phyloP scores from a whole-genome alignment of 2,888 invertebrate genomes.

The Opisthograptis luteolata region DNA sequence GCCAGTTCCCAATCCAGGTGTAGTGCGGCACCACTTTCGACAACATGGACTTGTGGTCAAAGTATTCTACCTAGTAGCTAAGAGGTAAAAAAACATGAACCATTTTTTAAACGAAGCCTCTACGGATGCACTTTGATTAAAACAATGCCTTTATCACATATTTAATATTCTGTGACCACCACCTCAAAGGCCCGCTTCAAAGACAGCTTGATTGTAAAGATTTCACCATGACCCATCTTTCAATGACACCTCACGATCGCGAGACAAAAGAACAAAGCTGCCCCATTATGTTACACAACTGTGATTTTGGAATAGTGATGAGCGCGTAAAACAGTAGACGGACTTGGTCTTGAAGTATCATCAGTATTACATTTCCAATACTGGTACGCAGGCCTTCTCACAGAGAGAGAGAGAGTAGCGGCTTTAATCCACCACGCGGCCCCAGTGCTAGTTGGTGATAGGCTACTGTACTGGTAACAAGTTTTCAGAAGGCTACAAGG shows the following conservation, averaged over 20 bases:
- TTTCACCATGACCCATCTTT: conserved; percentile 76
- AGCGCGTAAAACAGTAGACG: conserved; percentile 23
- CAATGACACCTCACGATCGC: conserved; percentile 71
- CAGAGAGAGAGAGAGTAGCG: no score
- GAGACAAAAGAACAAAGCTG: conserved; percentile 78
- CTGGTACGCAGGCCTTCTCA: no score
- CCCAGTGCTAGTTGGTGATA: no score
- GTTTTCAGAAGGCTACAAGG: no score
- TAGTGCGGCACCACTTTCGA: no score
- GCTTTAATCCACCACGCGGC: no score
- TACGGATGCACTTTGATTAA: conserved; percentile 13
- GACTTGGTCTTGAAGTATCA: conserved; percentile 23
- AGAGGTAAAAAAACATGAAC: not conserved
- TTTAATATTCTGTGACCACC: conserved; percentile 16
- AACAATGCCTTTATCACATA: conserved; percentile 21
- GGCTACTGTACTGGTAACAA: no score
- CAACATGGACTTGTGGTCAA: no score
- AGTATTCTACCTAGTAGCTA: no score
- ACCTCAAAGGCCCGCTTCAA: conserved; percentile 31
- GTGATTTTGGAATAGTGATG: conserved; percentile 32
- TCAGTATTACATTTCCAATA: no score
- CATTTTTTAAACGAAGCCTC: no score
- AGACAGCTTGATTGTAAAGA: conserved; percentile 47
- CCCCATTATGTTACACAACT: conserved; percentile 72
- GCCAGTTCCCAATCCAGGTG: no score